Conservation (phyloP, 2,113 vertebrate species). For the Machaerirhynchus nigripectus region DNA sequence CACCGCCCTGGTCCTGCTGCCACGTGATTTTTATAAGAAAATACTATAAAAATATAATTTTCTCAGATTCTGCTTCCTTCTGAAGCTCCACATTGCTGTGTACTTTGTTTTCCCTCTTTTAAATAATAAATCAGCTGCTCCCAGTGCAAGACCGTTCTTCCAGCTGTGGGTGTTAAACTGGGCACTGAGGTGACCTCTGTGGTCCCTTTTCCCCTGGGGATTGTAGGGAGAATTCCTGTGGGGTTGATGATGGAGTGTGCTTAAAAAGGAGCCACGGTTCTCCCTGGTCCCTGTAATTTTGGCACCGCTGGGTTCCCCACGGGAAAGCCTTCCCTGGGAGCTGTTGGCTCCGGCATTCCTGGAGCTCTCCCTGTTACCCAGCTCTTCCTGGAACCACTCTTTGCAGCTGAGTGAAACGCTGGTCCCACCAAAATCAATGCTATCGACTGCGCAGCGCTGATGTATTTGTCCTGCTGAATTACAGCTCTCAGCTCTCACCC, state of each 20-base stretch:
- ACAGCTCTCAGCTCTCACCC: background rate
- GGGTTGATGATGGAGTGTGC: background rate
- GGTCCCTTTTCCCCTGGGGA: accelerated
- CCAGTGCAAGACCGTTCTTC: too few relatives aligned
- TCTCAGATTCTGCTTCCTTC: accelerated
- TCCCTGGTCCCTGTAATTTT: background rate
- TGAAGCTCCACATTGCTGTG: accelerated
- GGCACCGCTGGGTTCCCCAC: accelerated
- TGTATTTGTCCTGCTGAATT: background rate
- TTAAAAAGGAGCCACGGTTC: background rate
- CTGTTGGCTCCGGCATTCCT: background rate
- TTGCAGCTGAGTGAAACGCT: accelerated
- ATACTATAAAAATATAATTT: background rate
- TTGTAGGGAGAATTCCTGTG: background rate
- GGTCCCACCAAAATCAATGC: background rate
- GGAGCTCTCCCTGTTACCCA: background rate
- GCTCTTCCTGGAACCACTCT: background rate
- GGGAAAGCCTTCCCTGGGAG: background rate
- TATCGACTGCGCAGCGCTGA: background rate
- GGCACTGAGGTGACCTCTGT: background rate
- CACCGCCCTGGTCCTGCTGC: background rate
- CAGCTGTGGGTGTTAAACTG: background rate
- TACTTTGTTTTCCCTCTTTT: background rate
- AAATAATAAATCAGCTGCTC: background rate
- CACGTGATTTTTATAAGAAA: background rate